These are phyloP conservation scores for Drosophila demipolita DNA, from an alignment of 2,888 invertebrate species.

Conservation along the genomic window DNA sequence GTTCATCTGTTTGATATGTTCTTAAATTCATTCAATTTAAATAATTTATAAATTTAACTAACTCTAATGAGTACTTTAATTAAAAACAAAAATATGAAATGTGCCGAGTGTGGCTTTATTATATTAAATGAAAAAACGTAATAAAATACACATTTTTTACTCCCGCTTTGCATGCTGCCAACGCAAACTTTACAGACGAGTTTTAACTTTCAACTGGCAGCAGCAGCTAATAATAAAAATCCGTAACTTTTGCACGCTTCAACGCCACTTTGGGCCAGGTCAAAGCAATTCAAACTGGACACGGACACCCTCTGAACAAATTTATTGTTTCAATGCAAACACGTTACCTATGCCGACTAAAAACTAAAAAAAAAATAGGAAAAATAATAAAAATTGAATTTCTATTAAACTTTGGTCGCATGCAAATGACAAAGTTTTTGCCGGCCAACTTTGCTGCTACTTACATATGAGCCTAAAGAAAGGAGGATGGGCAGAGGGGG, in stretches of 20 bases:
- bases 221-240: constrained; percentile 50
- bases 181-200: constrained; percentile 42
- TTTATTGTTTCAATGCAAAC: constrained; percentile 75
- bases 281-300: constrained; percentile 61
- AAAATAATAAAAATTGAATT: constrained; percentile 75
- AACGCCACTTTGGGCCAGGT: constrained; percentile 65
- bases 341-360: constrained; percentile 60
- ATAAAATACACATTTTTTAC: neutral
- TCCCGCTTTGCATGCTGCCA: neutral
- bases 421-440: constrained; percentile 79
- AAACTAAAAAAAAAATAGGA: constrained; percentile 17
- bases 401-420: constrained; percentile 78
- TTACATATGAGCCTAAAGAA: constrained; percentile 40
- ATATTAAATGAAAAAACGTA: neutral
- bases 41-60: neutral
- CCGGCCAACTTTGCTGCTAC: constrained; percentile 49
- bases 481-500: neutral
- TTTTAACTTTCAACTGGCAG: constrained; percentile 18
- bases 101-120: neutral
- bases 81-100: neutral
- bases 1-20: neutral
- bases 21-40: neutral
- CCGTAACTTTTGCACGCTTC: constrained; percentile 45
- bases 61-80: neutral
- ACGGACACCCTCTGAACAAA: constrained; percentile 54